Evolutionary conservation across 92 coral and sea anemone genomes (phyloP).

Genomic region (Isaurus tuberculatus): DNA sequence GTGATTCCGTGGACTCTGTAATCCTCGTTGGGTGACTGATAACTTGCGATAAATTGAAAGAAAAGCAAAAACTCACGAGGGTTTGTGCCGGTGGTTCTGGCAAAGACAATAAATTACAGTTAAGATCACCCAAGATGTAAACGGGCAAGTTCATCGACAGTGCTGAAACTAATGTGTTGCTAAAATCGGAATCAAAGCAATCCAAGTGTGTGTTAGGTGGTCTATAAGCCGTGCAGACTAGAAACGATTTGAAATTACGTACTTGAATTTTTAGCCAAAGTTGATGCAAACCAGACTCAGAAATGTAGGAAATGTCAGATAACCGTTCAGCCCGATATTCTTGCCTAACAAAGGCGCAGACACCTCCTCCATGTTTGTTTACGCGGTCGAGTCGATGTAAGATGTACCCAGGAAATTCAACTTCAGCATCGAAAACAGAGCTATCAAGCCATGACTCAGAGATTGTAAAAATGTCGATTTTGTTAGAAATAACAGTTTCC

Average conservation of each 20-base stretch:
- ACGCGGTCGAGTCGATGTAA: conserved; percentile 47
- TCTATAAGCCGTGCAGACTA: conserved; percentile 22
- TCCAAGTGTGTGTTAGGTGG: conserved; percentile 11
- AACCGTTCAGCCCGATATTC: conserved; percentile 34
- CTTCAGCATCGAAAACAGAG: conserved; percentile 42
- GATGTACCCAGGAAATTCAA: conserved; percentile 50
- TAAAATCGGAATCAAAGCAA: conserved; percentile 19
- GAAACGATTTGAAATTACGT: conserved; percentile 32
- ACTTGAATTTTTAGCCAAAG: conserved; percentile 57
- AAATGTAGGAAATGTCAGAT: conserved; percentile 20
- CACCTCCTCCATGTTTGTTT: conserved; percentile 56
- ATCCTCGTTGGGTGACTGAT: conserved; percentile 9
- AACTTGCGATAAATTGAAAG: neutral
- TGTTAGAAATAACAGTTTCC: conserved; percentile 43
- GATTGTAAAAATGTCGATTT: conserved; percentile 50
- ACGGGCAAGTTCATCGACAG: neutral
- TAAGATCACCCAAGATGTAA: neutral
- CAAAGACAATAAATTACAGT: neutral
- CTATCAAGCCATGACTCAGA: conserved; percentile 62
- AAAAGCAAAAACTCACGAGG: neutral
- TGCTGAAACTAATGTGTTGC: neutral
- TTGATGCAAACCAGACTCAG: conserved; percentile 49
- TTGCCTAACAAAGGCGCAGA: conserved; percentile 51
- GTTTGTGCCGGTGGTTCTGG: neutral
- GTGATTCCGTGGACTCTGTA: conserved; percentile 12